Evolutionary conservation across 37 sponge, comb jelly and placozoan genomes (phyloP).

Genomic region (Beroe forskalii): DNA sequence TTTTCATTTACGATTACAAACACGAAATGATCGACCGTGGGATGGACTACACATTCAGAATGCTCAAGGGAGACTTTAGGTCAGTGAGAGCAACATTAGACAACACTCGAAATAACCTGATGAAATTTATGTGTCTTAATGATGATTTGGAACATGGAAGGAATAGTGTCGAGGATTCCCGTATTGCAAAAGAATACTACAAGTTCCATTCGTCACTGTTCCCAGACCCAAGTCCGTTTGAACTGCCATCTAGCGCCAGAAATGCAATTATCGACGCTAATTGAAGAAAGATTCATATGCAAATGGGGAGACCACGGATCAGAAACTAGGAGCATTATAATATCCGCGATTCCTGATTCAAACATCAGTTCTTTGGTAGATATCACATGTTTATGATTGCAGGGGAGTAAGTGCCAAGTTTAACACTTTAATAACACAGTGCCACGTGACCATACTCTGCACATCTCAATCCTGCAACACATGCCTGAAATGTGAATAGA

Average conservation of each 20-base stretch:
- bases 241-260: constrained; percentile 69
- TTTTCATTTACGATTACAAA: background rate
- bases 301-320: no score
- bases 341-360: no score
- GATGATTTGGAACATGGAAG: constrained; percentile 91
- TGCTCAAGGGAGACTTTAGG: constrained; percentile 86
- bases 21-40: constrained; percentile 76
- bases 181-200: background rate
- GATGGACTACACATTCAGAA: constrained; percentile 84
- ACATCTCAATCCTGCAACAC: background rate
- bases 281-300: background rate
- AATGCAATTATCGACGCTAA: background rate
- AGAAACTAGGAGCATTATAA: no score
- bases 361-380: no score
- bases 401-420: no score
- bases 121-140: constrained; percentile 98
- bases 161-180: constrained; percentile 70
- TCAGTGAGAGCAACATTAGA: constrained; percentile 70
- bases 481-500: constrained; percentile 29
- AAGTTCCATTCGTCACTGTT: constrained; percentile 90
- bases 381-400: no score
- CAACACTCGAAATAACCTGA: constrained; percentile 66
- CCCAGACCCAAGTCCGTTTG: constrained; percentile 90
- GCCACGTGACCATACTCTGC: constrained; percentile 38
- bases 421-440: constrained; percentile 32